Evolutionary conservation across 1,140 invertebrate genomes (phyloP).

Genomic region (Aphaenogaster ashmeadi): DNA sequence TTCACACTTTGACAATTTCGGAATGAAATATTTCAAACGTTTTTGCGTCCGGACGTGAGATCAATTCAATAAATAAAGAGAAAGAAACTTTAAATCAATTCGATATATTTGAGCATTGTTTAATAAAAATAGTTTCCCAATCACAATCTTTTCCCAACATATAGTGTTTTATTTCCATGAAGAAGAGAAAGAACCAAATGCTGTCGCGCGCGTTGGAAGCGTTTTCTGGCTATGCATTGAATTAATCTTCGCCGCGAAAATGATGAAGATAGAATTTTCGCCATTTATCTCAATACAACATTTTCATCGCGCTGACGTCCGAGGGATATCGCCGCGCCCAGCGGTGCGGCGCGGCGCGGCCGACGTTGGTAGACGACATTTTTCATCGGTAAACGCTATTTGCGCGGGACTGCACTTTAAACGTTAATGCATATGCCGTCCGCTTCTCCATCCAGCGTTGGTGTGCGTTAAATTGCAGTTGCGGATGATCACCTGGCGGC

Average conservation of each 20-base stretch:
- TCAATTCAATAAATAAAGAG: background rate
- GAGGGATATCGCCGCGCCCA: conserved; percentile 33
- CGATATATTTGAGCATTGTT: background rate
- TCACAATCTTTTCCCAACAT: background rate
- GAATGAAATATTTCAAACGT: background rate
- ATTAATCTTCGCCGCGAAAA: conserved; percentile 51
- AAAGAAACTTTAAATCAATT: background rate
- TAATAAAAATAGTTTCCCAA: background rate
- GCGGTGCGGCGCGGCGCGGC: background rate
- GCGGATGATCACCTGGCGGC: conserved; percentile 53
- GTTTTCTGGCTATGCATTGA: background rate
- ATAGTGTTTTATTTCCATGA: background rate
- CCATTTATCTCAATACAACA: conserved; percentile 64
- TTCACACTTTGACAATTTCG: background rate
- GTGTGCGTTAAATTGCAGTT: conserved; percentile 55
- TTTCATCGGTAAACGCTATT: conserved; percentile 65
- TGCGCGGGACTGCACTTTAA: conserved; percentile 58
- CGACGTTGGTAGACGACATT: conserved; percentile 47
- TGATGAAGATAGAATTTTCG: conserved; percentile 59
- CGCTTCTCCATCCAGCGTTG: conserved; percentile 36
- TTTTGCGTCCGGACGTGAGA: background rate
- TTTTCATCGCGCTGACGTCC: conserved; percentile 57
- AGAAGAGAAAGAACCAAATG: background rate
- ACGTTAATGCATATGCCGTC: conserved; percentile 60
- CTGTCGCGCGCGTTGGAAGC: background rate